These are phyloP conservation scores for Portunus trituberculatus DNA, from an alignment of 1,140 invertebrate genomes.

Conservation along the genomic window DNA sequence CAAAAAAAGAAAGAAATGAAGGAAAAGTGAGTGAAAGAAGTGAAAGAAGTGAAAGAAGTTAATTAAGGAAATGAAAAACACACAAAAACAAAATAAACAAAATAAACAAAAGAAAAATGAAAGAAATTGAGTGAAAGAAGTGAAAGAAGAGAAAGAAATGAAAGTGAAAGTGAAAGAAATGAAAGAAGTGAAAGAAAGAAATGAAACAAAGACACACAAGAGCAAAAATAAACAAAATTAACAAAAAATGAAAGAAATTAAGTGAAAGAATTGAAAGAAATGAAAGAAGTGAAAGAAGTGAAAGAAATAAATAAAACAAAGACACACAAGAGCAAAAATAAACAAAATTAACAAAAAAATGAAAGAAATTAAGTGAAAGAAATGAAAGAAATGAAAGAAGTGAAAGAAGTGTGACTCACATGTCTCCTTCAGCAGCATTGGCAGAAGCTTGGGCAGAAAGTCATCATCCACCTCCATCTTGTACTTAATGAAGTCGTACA, in stretches of 20 bases:
- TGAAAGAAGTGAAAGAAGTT: too few relatives aligned
- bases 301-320: not conserved
- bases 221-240: too few relatives aligned
- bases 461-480: slow-evolving; percentile 31
- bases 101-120: too few relatives aligned
- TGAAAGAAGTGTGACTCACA: not conserved
- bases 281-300: not conserved
- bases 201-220: too few relatives aligned
- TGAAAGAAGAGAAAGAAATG: too few relatives aligned
- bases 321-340: not conserved
- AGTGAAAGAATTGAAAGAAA: not conserved
- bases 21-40: too few relatives aligned
- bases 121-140: too few relatives aligned
- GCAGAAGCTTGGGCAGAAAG: slow-evolving; percentile 34
- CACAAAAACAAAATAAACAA: too few relatives aligned
- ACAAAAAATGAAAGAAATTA: not conserved
- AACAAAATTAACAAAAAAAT: not conserved
- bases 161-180: too few relatives aligned
- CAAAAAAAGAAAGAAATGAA: too few relatives aligned
- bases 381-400: not conserved
- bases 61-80: too few relatives aligned
- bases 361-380: not conserved
- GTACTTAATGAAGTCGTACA: slow-evolving; percentile 62
- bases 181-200: too few relatives aligned
- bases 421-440: slow-evolving; percentile 46